Evolutionary conservation across 2,888 invertebrate genomes (phyloP), one percentile per base, ranked within the genome.

Genomic region (Listrodromus nycthemerus): DNA sequence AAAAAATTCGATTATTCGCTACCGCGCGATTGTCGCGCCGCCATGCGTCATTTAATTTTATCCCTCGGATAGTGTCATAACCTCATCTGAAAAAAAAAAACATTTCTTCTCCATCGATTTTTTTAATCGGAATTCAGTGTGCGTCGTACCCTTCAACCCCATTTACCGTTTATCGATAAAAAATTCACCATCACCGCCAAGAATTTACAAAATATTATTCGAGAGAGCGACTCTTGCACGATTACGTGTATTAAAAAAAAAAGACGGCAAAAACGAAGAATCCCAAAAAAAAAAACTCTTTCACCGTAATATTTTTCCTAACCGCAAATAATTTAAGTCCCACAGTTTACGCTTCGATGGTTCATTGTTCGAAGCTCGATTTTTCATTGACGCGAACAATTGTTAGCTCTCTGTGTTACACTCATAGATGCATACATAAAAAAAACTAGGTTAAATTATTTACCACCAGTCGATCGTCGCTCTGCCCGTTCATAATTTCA

Each of bases 91-190:
- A 4, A 66, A 16, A 21, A 41, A 13, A 67, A 13, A 24, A 45
- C 3, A 13, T 33, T 30, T 30, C 27, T 30, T 2, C 24, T 24
- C 8, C 16, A 16, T 10, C 67, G 7, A 5, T 4, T 21, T 67
- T 37, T 48, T 19, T 21, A 13, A 1, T 6, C 24, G 48, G 16
- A 41, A 21, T 13, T 24, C n/a, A 45, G 6, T 13, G 10, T 13
- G 1, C 7, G 8, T 19, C 45, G 33, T 19, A 16, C 24, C 1
- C 13, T 58, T 58, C n/a, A 41, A 73, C 45, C 5, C 41, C 41
- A 37, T 55, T 41, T 37, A 52, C 10, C 19, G 30, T 58, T 52
- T 73, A 73, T 73, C n/a, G 58, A 45, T 58, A 27, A 27, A 24
- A 58, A 27, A n/a, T 8, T 21, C 8, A 58, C 24, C 30, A 8